Percentiles rank a stretch among this genome's conserved stretches.
These are phyloP conservation scores for Anguilla japonica DNA, from an alignment of 2,113 vertebrate genomes.

Conservation along the genomic window DNA sequence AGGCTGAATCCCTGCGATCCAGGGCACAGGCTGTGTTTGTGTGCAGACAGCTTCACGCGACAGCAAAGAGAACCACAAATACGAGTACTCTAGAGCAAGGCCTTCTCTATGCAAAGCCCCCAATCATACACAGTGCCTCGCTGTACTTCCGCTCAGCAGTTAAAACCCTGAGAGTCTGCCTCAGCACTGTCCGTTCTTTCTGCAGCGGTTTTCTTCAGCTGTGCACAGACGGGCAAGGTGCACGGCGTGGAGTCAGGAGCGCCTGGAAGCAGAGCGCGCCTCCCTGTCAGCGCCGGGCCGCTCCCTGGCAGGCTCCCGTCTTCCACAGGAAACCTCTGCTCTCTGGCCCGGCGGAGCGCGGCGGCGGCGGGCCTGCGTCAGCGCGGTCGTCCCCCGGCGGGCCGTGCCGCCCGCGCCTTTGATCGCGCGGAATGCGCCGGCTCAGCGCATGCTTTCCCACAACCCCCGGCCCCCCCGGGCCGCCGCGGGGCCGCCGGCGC, in stretches of 20 bases:
- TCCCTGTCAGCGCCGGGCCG: constrained; percentile 7
- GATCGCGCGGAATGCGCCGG: constrained; percentile 41
- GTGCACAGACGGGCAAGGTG: neutral
- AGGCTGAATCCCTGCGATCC: neutral
- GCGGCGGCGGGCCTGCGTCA: neutral
- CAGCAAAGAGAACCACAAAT: neutral
- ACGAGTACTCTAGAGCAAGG: neutral
- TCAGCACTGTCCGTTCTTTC: neutral
- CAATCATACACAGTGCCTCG: neutral
- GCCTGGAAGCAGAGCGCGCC: neutral
- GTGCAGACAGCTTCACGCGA: neutral
- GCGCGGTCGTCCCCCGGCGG: neutral
- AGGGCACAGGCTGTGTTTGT: neutral
- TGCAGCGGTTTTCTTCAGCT: neutral
- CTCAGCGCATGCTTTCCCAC: constrained; percentile 39
- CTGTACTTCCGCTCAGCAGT: neutral
- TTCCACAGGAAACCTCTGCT: neutral
- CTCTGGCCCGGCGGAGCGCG: too few species aligned
- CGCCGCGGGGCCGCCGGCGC: neutral
- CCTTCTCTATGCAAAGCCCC: neutral
- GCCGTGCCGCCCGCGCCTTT: neutral
- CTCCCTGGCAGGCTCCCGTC: neutral
- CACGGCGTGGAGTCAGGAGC: neutral
- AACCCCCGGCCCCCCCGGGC: constrained; percentile 23
- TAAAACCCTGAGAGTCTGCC: neutral